Evolutionary conservation across 2,797 vertebrate species (phyloP), one percentile per base, ranked within the genome.

Genomic region (Pelochelys cantorii): DNA sequence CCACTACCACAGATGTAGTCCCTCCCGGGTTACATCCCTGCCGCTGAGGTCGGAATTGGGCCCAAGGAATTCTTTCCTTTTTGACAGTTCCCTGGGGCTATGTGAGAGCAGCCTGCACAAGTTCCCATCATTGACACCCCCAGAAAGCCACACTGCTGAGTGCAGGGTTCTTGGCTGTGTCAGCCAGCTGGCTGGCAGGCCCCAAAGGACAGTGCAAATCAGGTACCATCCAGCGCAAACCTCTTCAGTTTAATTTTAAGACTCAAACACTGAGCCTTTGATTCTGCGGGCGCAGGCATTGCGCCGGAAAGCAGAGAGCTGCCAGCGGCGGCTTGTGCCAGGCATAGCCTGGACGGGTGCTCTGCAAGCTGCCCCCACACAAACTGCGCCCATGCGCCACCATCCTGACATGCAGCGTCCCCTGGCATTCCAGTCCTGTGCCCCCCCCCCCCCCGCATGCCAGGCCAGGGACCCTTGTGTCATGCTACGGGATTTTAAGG

Each of bases 1-100:
- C n/a, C 65, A 37, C 65, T 37, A 71, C 34, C 17, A 37, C 34
- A 0, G 0, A 34, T 27, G 1, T 0, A 54, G 56, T 0, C 0
- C n/a, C 59, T 15, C 78, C 93, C 18, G 10, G 17, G n/a, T 34
- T 20, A 68, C n/a, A 79, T 5, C 88, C 55, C 65, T 37, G 88
- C 37, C 83, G 62, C 0, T 71, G 1, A 90, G 79, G 29, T 54
- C 6, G 0, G 34, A 79, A 12, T 20, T 68, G 65, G 65, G 65
- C 17, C 65, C n/a, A 20, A 37, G 65, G 65, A 37, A 71, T 37
- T 22, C 11, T 37, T n/a, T 34, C 65, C n/a, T 68, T 71, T 71
- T 37, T 6, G 34, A 71, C 18, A 22, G n/a, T 20, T 23, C 68
- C 68, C 68, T 3, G 20, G 20, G 20, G 18, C 65, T 34, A 37